These are phyloP conservation scores for Hirtodrosophila alboralis DNA, from an alignment of 2,888 invertebrate species.

Conservation along the genomic window DNA sequence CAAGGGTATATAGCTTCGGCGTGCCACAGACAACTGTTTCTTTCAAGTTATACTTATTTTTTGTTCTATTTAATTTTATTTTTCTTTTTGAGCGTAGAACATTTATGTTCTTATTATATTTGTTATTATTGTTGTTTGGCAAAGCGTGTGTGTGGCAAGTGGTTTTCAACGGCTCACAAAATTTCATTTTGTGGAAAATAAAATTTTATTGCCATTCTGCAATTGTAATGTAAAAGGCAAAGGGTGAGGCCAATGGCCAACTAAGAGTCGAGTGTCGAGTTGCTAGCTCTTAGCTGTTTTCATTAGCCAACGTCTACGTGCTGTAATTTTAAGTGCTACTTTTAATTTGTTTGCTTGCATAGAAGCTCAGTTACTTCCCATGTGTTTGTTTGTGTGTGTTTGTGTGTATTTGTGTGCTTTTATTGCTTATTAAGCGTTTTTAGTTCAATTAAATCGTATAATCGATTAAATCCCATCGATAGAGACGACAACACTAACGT, in stretches of 20 bases:
- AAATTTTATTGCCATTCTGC: slow-evolving; percentile 67
- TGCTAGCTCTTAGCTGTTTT: slow-evolving; percentile 45
- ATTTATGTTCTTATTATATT: slow-evolving; percentile 24
- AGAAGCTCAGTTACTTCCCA: slow-evolving; percentile 15
- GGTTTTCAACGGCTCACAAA: slow-evolving; percentile 73
- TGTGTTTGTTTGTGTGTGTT: slow-evolving; percentile 16
- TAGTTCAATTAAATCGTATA: slow-evolving; percentile 78
- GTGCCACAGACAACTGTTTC: too few relatives aligned
- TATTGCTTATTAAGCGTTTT: slow-evolving; percentile 77
- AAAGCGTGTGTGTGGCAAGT: slow-evolving; percentile 55
- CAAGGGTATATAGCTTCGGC: too few relatives aligned
- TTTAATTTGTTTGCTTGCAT: slow-evolving; percentile 67
- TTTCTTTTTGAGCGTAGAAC: background rate
- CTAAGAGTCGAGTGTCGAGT: background rate
- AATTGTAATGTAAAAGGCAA: slow-evolving; percentile 39
- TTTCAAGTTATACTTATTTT: slow-evolving; percentile 4
- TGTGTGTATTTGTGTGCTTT: slow-evolving; percentile 53
- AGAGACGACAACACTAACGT: slow-evolving; percentile 37
- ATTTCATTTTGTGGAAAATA: slow-evolving; percentile 72
- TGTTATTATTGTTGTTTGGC: slow-evolving; percentile 31
- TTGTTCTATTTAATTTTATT: too few relatives aligned
- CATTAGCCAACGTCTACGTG: slow-evolving; percentile 73
- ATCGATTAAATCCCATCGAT: slow-evolving; percentile 68
- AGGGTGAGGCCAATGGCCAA: background rate
- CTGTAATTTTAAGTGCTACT: slow-evolving; percentile 75